These are phyloP conservation scores for Limnephilus auricula DNA, from an alignment of 2,888 invertebrate species.

Conservation along the genomic window DNA sequence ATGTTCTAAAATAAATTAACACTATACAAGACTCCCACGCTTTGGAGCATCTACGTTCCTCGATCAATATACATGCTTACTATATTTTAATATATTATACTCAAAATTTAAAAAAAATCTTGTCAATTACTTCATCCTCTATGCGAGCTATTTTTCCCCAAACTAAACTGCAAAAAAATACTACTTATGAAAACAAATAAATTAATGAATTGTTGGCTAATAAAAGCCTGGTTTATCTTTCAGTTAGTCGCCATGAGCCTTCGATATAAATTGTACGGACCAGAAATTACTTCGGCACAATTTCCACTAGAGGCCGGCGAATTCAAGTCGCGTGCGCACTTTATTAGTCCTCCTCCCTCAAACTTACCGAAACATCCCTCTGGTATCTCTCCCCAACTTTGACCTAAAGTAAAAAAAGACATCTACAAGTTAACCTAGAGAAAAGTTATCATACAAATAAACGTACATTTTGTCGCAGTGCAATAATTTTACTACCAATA, in stretches of 20 bases:
- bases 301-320: constrained; percentile 58
- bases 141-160: background rate
- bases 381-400: background rate
- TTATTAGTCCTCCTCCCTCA: constrained; percentile 59
- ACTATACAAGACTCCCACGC: too few relatives aligned
- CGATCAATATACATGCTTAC: too few relatives aligned
- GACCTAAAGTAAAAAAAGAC: background rate
- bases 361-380: background rate
- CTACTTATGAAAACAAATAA: background rate
- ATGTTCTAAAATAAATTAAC: too few relatives aligned
- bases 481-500: background rate
- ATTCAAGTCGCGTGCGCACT: constrained; percentile 65
- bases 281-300: constrained; percentile 56
- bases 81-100: too few relatives aligned
- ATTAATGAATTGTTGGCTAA: background rate
- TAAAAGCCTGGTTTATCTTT: constrained; percentile 5
- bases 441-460: background rate
- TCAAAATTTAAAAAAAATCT: too few relatives aligned
- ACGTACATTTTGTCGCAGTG: background rate
- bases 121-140: background rate
- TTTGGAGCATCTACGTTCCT: too few relatives aligned
- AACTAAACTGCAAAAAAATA: background rate
- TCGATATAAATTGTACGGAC: constrained; percentile 36
- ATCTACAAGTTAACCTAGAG: too few relatives aligned
- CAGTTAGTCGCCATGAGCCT: constrained; percentile 20